Base-by-base conservation (phyloP, 2,113 vertebrate genomes). In the Maccullochella peelii region DNA sequence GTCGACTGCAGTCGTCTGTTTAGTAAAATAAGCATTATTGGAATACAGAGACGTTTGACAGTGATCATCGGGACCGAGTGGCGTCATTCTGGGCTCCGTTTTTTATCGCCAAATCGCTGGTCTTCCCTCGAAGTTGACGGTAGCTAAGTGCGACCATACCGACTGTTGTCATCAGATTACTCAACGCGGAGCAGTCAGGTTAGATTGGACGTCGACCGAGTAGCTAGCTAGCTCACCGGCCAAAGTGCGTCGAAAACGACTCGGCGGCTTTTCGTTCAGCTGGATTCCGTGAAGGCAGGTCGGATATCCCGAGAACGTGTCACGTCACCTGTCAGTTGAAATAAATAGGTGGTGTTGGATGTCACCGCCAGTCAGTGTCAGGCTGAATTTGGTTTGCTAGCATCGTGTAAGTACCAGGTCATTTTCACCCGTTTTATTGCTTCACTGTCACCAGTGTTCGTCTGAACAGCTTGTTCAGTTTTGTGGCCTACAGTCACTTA, bases 331-430 rank as follows among this genome's bases (percentile, higher is more conserved):
- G 83, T 84, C 86, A 88, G 78, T 42, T 73, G 61, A 86, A 76
- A 90, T 71, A 62, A 73, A 85, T 55, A 68, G 85, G 78, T 62
- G 88, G 85, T 92, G 89, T 93, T 94, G 93, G 90, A 95, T 91
- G 93, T 92, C 91, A 88, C 94, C 90, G 76, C 84, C 83, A 86
- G 82, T 77, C 80, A 58, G 49, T 81, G 76, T 73, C 77, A 55
- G 78, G 42, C 85, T 62, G 40, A 82, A 42, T 91, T 85, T 92
- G 94, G 86, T 94, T 93, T 93, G 94, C 94, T 94, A 93, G 91
- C 91, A 80, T 81, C 71, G 81, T 84, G 94, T 95, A 77, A 95
- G 95, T 95, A 87, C 42, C 55, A 4, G 3, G 3, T 47, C 10
- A 20, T 36, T 65, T 71, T 15, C 36, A 42, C 5, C 23, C 5